phyloP scores from a whole-genome alignment of 2,888 invertebrate genomes.

The Spatulosminthurus flaviceps region DNA sequence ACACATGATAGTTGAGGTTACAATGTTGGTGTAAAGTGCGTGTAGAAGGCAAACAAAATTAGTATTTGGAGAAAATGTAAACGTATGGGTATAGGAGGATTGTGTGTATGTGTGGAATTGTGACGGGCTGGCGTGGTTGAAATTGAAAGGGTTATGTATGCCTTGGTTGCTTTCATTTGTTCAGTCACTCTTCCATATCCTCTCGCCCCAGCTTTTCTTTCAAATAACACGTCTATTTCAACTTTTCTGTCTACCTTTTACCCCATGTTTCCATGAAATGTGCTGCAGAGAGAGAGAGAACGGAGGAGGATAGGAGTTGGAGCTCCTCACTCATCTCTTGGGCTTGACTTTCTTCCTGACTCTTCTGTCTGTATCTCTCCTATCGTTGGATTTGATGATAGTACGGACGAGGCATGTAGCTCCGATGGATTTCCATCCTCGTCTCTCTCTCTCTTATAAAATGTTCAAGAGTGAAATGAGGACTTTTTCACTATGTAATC shows the following conservation, averaged over 20 bases:
- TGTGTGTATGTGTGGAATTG: not conserved
- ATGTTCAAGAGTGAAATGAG: not conserved
- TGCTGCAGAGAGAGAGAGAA: not conserved
- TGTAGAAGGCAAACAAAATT: too few species aligned
- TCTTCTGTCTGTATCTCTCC: not conserved
- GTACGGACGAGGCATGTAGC: too few species aligned
- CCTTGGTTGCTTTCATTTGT: constrained; percentile 19
- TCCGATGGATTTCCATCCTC: not conserved
- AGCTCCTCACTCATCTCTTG: constrained; percentile 11
- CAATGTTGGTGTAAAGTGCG: too few species aligned
- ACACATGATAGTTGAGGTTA: too few species aligned
- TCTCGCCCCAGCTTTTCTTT: constrained; percentile 28
- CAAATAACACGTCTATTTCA: constrained; percentile 34
- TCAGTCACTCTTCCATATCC: constrained; percentile 31
- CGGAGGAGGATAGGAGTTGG: not conserved
- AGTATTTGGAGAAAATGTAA: too few species aligned
- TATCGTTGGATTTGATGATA: not conserved
- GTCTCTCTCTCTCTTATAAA: not conserved
- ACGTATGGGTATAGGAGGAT: too few species aligned
- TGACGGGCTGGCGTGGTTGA: not conserved
- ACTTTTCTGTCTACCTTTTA: constrained; percentile 26
- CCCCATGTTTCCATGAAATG: not conserved
- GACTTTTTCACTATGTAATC: not conserved
- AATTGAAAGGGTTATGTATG: constrained; percentile 27
- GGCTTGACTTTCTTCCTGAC: not conserved